Percentiles rank a stretch among this genome's conserved stretches.
Evolutionary conservation across 1,140 invertebrate species (phyloP).

Genomic region (Drosophila simulans): DNA sequence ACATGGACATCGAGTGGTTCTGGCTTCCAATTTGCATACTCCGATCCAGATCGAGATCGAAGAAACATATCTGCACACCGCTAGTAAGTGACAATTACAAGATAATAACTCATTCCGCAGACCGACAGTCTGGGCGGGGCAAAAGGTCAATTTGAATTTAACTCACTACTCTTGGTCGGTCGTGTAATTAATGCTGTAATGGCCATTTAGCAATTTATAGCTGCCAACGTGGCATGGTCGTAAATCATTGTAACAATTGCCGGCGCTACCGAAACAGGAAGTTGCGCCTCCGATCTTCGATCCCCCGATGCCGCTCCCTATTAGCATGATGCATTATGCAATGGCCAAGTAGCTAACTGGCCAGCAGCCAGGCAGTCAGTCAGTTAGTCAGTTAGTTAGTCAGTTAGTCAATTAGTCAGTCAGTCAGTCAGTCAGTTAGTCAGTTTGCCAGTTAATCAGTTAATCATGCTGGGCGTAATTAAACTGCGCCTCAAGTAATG

Average conservation of each 20-base stretch:
- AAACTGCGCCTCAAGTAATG: constrained; percentile 65
- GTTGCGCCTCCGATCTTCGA: constrained; percentile 36
- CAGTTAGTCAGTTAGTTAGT: constrained; percentile 23
- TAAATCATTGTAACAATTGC: constrained; percentile 75
- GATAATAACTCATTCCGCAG: constrained; percentile 66
- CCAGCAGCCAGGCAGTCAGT: constrained; percentile 13
- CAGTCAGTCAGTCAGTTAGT: too few species aligned
- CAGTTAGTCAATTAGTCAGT: constrained; percentile 1
- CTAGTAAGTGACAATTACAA: constrained; percentile 76
- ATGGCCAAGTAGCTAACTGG: constrained; percentile 20
- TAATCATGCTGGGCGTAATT: constrained; percentile 47
- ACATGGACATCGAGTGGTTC: constrained; percentile 16
- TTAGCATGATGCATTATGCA: constrained; percentile 46
- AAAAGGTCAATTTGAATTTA: constrained; percentile 66
- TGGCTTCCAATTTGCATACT: constrained; percentile 33
- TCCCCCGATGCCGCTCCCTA: constrained; percentile 12
- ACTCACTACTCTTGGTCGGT: too few species aligned
- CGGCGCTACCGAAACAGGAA: constrained; percentile 67
- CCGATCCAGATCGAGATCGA: not conserved
- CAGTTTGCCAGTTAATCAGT: too few species aligned
- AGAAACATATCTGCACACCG: constrained; percentile 53
- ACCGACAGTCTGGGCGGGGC: constrained; percentile 14
- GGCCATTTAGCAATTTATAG: constrained; percentile 53
- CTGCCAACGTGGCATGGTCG: constrained; percentile 42
- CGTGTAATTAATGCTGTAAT: constrained; percentile 58